Evolutionary conservation across 2,113 vertebrate genomes (phyloP), one percentile per base, ranked within the genome.

Genomic region (Sceloporus tristichus): DNA sequence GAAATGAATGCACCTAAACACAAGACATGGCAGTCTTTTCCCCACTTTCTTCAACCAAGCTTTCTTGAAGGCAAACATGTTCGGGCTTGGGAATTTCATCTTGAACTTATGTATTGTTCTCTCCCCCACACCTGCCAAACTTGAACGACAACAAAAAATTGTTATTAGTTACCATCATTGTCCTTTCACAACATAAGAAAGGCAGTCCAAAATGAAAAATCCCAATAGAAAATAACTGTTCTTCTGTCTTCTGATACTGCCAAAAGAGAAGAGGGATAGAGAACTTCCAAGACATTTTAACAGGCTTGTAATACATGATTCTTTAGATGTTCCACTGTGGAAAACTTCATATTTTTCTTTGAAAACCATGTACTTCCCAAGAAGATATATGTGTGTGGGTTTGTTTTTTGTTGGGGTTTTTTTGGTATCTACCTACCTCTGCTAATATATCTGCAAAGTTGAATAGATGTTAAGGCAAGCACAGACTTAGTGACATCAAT

Each of bases 401-500:
- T 34, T 34, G 34, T 34, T 34, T 34, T 34, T 34, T 34, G 19
- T 68, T 19, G 2, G 2, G 16, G 34, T 6, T 19, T 59, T 59
- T 59, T 59, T 59, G 4, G 56, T 48, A 65, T 21, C n/a, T 19
- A 75, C 86, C 19, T 70, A 16, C n/a, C 34, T 53, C 42, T 56
- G 62, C 14, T 38, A n/a, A 68, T 83, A 7, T 54, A 27, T 66
- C 83, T 54, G 56, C 74, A n/a, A 68, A 82, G 56, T 74, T 82
- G 74, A 84, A 68, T 84, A 70, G 65, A 84, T 78, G 25, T 88
- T 77, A 70, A 88, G 62, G n/a, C 81, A 83, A 84, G 81, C 81
- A 78, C 73, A 88, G 74, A 88, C 87, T 78, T 78, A 88, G 9
- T 68, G 56, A 66, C 73, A 88, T 88, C 74, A 88, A 77, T 88